Evolutionary conservation across 2,113 vertebrate genomes (phyloP).

Genomic region (Sapajus apella): DNA sequence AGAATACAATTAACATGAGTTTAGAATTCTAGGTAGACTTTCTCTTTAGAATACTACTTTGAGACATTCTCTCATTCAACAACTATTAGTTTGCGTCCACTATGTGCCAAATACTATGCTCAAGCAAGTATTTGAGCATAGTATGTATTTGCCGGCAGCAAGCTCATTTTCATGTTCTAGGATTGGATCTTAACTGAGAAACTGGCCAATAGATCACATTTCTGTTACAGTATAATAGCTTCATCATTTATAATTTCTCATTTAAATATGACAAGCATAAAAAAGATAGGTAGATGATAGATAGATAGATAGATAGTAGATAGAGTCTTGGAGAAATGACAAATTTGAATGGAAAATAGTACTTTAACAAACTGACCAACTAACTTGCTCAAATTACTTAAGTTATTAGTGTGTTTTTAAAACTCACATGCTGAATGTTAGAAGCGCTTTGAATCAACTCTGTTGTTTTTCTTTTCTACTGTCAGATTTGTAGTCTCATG

Average conservation of each 20-base stretch:
- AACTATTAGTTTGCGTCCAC: not conserved
- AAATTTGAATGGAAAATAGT: slow-evolving; percentile 52
- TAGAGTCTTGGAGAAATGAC: slow-evolving; percentile 37
- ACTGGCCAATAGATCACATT: slow-evolving; percentile 21
- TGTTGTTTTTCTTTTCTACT: slow-evolving; percentile 39
- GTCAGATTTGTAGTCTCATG: slow-evolving; percentile 22
- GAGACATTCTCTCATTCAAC: not conserved
- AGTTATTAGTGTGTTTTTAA: slow-evolving; percentile 54
- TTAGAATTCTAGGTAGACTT: not conserved
- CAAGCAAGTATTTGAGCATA: not conserved
- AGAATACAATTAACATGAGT: not conserved
- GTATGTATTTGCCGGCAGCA: not conserved
- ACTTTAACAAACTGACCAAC: slow-evolving; percentile 55
- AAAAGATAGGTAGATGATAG: not conserved
- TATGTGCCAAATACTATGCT: slow-evolving; percentile 6
- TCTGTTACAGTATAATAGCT: slow-evolving; percentile 50
- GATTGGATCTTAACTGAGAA: slow-evolving; percentile 28
- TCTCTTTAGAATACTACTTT: slow-evolving; percentile 25
- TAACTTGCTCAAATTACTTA: slow-evolving; percentile 53
- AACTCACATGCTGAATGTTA: slow-evolving; percentile 49
- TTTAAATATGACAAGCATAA: slow-evolving; percentile 47
- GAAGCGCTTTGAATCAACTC: slow-evolving; percentile 49
- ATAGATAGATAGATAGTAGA: not conserved
- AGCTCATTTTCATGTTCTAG: not conserved
- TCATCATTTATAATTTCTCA: slow-evolving; percentile 53